Base-by-base conservation (phyloP, 2,797 vertebrate species). In the Eulemur albifrons region DNA sequence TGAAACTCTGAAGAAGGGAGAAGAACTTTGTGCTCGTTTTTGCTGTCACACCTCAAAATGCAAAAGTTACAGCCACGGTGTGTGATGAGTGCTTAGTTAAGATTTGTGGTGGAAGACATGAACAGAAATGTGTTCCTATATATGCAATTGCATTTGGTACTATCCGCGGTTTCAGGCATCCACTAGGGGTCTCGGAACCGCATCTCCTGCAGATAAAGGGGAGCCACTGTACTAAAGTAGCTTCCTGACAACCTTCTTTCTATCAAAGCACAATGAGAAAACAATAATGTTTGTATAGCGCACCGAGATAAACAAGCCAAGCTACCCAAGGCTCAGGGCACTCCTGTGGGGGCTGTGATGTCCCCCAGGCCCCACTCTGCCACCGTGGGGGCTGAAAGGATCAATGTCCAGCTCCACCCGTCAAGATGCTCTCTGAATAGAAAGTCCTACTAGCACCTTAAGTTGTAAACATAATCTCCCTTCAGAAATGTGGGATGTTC, bases 251-350 rank as follows among this genome's bases (percentile, higher is more conserved):
- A 43, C 20, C 63, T 92, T 83, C 50, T 88, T 82, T 67, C 70
- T 72, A 54, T 83, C 61, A 75, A 90, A 96, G 21, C 48, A 43
- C 30, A 82, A 96, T 69, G 32, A 76, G 45, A 86, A 93, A 73
- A 85, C 9, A 7, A n/a, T 50, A 15, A 20, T 27, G 77, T 87
- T 83, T 92, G 40, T 40, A 35, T 2, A 92, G 15, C 13, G 45
- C 35, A 70, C 38, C 43, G 20, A 73, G 50, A 43, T 73, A 76
- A 79, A 54, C 18, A 10, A 38, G 14, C 27, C 70, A 85, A 30
- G 4, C 21, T 79, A 81, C 59, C 48, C 57, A 84, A 80, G 17
- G 30, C n/a, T 65, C 9, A 27, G 25, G 48, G 23, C 13, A 72
- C 82, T 73, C 4, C 43, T n/a, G 5, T 50, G 17, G 57, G 8